These are phyloP conservation scores for Watersipora subatra DNA, from an alignment of 1,140 invertebrate genomes.

Conservation along the genomic window DNA sequence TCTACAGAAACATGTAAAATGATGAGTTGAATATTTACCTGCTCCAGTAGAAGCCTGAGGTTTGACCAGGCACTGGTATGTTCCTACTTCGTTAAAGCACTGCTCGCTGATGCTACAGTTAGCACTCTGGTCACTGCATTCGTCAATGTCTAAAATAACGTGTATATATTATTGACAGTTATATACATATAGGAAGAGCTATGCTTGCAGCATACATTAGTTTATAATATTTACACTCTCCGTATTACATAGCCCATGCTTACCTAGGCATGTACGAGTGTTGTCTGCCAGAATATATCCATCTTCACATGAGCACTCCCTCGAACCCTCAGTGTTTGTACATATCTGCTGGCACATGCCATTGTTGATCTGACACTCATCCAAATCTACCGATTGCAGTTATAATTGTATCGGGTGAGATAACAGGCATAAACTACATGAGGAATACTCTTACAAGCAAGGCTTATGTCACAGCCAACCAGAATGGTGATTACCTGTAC, in stretches of 20 bases:
- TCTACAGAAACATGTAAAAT: no score
- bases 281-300: background rate
- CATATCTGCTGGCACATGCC: background rate
- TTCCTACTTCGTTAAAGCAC: background rate
- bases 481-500: constrained; percentile 37
- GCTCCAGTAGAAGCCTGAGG: no score
- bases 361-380: background rate
- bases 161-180: no score
- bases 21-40: no score
- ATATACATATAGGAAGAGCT: no score
- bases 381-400: background rate
- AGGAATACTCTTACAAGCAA: no score
- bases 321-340: background rate
- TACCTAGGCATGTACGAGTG: background rate
- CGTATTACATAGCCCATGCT: no score
- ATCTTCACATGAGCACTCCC: background rate
- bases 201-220: no score
- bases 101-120: background rate
- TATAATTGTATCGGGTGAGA: background rate
- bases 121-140: background rate
- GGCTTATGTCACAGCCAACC: no score
- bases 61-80: background rate
- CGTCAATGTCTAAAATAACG: background rate
- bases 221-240: no score
- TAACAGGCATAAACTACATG: no score